Evolutionary conservation across 2,797 vertebrate species (phyloP), one percentile per base, ranked within the genome.

Genomic region (Parauchenoglanis punctatus): DNA sequence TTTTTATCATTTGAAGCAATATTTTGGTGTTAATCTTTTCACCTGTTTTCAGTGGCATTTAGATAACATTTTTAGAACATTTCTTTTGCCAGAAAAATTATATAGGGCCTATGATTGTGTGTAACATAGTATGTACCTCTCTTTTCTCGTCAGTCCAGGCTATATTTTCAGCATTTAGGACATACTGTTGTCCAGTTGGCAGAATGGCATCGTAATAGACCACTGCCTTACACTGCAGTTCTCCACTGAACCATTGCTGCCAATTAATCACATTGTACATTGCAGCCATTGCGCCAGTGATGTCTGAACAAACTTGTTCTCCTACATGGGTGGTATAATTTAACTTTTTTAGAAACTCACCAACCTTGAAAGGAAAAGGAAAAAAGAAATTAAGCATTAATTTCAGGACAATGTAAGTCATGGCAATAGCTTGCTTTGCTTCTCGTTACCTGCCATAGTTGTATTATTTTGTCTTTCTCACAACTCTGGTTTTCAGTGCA

Each of bases 221-320:
- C 2, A 96, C 93, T 44, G 93, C 89, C 91, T 92, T 94, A 84
- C 95, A 95, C 70, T 93, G 87, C 56, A 95, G 87, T 0, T 85
- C 91, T 70, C 91, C 91, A 5, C 91, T 89, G 10, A 91, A 52
- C 68, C 91, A 91, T 13, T 31, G 91, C 83, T 95, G 94, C 95
- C 95, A 96, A 91, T 96, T 96, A 68, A 95, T 90, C 86, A 95
- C 92, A 68, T 96, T 94, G 84, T 95, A 96, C n/a, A 59, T 92
- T 80, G 94, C 94, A 35, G 92, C 87, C 15, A 93, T 88, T 54
- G 94, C 92, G 58, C 94, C 94, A 0, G 93, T 95, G 78, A 85
- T 92, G 80, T 96, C 95, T 88, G 95, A 96, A 92, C 93, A 95
- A 52, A 96, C 92, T n/a, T n/a, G n/a, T 49, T 72, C 81, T 18